Base-by-base conservation (phyloP, 2,888 invertebrate species). In the Orgyia antiqua region DNA sequence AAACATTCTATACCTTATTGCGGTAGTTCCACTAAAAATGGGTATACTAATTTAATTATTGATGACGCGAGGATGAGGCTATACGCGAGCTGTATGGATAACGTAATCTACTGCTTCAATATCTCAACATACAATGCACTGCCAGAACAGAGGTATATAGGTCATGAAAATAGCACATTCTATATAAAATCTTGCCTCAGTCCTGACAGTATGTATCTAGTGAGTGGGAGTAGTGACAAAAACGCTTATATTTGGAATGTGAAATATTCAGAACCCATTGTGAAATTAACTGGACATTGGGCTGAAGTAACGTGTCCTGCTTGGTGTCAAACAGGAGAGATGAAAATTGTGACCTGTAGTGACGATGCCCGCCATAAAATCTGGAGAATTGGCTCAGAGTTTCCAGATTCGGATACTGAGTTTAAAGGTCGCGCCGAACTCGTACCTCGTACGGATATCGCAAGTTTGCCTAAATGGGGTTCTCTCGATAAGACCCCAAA, bases 241-340 rank as follows among this genome's bases (percentile, higher is more conserved):
- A 87, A 90, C 51, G 96, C 95, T 0, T 96, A 96, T 62, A 91
- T 97, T 31, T 97, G 97, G 96, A 91, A 90, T 65, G 88, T 92
- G 1, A 84, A 88, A 8, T 72, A 78, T 43, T 80, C 92, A 0
- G 71, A 87, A 36, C 94, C 95, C 0, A 68, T 95, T 6, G 89
- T 92, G 10, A 87, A 88, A 29, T 79, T 97, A 3, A 78, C 86
- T 1, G 96, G 95, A 0, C 96, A 97, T 63, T 83, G 89, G 24
- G 93, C 93, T 5, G 97, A 97, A 83, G 96, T 97, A 0, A 95
- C 95, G 0, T 93, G 94, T 62, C 94, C 95, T 1, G 92, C 93
- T 1, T 96, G 96, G 96, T 90, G 91, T 47, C 76, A 68, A 30
- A 68, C 71, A 6, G 87, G 88, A 4, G 89, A 90, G 36, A 69